phyloP scores from a whole-genome alignment of 2,113 vertebrate genomes.

The Phainopepla nitens region DNA sequence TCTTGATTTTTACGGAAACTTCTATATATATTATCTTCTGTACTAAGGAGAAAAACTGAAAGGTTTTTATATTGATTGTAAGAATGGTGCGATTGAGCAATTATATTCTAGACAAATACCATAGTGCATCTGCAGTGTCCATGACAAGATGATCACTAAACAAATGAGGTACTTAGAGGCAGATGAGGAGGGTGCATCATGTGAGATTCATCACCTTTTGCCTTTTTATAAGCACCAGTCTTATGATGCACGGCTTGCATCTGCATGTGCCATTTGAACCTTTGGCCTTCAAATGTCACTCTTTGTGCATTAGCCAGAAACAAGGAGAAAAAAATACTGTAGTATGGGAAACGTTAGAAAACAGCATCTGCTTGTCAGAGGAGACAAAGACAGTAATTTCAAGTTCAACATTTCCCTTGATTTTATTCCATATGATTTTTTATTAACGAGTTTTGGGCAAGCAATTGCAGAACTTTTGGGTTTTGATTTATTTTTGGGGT shows the following conservation, averaged over 20 bases:
- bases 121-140: not conserved
- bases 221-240: not conserved
- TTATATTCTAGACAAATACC: not conserved
- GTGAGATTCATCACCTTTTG: not conserved
- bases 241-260: not conserved
- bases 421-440: not conserved
- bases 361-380: not conserved
- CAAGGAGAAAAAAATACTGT: not conserved
- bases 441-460: not conserved
- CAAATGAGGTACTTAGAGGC: not conserved
- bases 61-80: not conserved
- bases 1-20: not conserved
- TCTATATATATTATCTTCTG: not conserved
- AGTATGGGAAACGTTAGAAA: not conserved
- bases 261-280: not conserved
- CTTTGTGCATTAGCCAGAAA: not conserved
- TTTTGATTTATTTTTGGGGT: not conserved
- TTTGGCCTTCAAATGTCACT: not conserved
- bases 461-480: not conserved
- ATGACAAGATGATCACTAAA: not conserved
- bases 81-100: not conserved
- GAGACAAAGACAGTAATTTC: not conserved
- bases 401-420: not conserved
- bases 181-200: not conserved
- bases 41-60: not conserved